Percentiles rank a stretch among this genome's conserved stretches.
phyloP scores from a whole-genome alignment of 1,140 invertebrate genomes.

The Maconellicoccus hirsutus region DNA sequence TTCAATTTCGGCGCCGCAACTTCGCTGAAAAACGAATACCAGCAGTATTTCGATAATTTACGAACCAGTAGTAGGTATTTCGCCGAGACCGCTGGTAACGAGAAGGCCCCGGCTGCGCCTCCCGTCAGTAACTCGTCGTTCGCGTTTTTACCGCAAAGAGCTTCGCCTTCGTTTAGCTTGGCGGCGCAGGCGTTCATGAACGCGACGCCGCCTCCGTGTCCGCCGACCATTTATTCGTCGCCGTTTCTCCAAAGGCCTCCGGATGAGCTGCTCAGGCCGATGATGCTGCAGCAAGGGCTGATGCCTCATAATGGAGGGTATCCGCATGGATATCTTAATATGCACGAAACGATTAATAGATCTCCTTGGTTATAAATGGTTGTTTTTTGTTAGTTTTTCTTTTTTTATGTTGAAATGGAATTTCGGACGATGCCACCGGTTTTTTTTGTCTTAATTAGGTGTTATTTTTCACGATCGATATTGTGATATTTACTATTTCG shows the following conservation, averaged over 20 bases:
- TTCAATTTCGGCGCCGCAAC: conserved; percentile 53
- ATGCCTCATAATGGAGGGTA: conserved; percentile 42
- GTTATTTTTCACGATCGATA: neutral
- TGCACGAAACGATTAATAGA: conserved; percentile 48
- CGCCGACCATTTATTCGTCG: conserved; percentile 48
- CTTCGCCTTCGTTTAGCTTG: conserved; percentile 36
- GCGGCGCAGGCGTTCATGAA: conserved; percentile 35
- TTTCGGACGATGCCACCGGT: neutral
- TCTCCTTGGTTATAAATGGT: conserved; percentile 37
- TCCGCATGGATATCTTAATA: conserved; percentile 44
- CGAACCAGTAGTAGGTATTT: conserved; percentile 26
- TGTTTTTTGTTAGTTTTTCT: conserved; percentile 6
- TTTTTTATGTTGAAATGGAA: neutral
- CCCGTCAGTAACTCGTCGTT: conserved; percentile 33
- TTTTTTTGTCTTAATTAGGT: too few species aligned
- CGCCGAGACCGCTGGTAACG: conserved; percentile 36
- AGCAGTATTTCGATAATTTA: conserved; percentile 41
- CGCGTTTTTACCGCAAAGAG: conserved; percentile 41
- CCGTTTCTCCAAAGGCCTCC: conserved; percentile 50
- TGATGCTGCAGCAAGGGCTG: conserved; percentile 45
- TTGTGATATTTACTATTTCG: neutral
- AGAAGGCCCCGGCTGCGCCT: conserved; percentile 39
- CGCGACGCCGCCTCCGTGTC: conserved; percentile 34
- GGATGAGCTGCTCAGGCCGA: conserved; percentile 42
- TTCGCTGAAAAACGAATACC: conserved; percentile 38